A percentile compares a stretch with the other conserved stretches of the same genome.
These are phyloP conservation scores for Esox lucius DNA, from an alignment of 2,797 vertebrate species.

Conservation along the genomic window DNA sequence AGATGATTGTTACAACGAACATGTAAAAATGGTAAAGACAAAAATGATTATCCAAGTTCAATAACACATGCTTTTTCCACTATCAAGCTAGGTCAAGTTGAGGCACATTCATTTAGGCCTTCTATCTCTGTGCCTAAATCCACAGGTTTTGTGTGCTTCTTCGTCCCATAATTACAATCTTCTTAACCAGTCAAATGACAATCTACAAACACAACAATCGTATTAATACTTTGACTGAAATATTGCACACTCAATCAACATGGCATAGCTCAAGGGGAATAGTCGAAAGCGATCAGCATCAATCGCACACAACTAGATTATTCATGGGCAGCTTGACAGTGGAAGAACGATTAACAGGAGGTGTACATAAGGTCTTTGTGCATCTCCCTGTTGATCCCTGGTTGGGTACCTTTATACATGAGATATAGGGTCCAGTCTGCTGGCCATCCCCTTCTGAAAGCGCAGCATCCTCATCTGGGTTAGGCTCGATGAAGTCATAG, in stretches of 20 bases:
- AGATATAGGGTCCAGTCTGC: slow-evolving; percentile 79
- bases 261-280: background rate
- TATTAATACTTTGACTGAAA: too few relatives aligned
- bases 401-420: slow-evolving; percentile 86
- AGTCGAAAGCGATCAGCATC: background rate
- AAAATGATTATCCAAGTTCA: background rate
- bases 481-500: slow-evolving; percentile 92
- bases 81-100: background rate
- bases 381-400: background rate
- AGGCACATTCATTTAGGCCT: background rate
- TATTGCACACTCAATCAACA: too few relatives aligned
- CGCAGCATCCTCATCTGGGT: slow-evolving; percentile 81
- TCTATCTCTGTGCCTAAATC: background rate
- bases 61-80: background rate
- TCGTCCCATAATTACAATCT: too few relatives aligned
- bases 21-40: background rate
- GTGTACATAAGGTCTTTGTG: background rate
- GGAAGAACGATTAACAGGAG: background rate
- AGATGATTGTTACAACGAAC: too few relatives aligned
- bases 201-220: too few relatives aligned
- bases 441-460: slow-evolving; percentile 87
- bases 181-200: too few relatives aligned
- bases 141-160: background rate
- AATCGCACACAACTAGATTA: background rate
- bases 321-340: background rate